Evolutionary conservation across 2,888 invertebrate species (phyloP).

Genomic region (Neelides folsomi): DNA sequence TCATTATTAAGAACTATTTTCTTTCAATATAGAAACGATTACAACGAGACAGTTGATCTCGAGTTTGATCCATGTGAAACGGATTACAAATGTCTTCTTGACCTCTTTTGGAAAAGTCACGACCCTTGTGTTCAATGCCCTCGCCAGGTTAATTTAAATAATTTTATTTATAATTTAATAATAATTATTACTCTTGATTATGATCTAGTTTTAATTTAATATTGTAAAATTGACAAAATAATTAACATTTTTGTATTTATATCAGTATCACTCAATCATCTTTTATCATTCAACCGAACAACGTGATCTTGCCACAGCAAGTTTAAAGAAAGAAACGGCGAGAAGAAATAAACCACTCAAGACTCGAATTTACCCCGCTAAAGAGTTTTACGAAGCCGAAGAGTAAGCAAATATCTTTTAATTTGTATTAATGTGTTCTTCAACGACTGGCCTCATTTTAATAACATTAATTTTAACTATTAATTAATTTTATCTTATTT

Average conservation of each 20-base stretch:
- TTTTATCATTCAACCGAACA: constrained; percentile 82
- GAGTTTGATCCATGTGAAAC: constrained; percentile 73
- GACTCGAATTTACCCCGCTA: constrained; percentile 66
- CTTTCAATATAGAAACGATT: constrained; percentile 69
- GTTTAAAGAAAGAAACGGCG: constrained; percentile 41
- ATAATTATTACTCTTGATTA: no score
- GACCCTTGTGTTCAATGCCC: constrained; percentile 54
- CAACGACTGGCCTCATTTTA: neutral
- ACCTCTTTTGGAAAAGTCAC: constrained; percentile 84
- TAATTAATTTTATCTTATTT: constrained; percentile 6
- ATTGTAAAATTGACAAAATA: neutral
- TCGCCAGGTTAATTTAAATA: constrained; percentile 18
- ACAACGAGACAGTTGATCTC: constrained; percentile 85
- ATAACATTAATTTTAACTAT: neutral
- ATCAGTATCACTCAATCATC: constrained; percentile 75
- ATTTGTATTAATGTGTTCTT: neutral
- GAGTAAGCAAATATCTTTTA: constrained; percentile 55
- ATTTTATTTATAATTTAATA: no score
- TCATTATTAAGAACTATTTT: no score
- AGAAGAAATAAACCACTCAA: constrained; percentile 43
- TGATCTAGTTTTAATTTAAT: no score
- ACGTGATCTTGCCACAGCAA: constrained; percentile 55
- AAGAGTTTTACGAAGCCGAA: constrained; percentile 79
- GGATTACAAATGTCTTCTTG: constrained; percentile 59
- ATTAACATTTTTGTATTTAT: neutral